Evolutionary conservation across 2,797 vertebrate species (phyloP).

Genomic region (Austrolebias charrua): DNA sequence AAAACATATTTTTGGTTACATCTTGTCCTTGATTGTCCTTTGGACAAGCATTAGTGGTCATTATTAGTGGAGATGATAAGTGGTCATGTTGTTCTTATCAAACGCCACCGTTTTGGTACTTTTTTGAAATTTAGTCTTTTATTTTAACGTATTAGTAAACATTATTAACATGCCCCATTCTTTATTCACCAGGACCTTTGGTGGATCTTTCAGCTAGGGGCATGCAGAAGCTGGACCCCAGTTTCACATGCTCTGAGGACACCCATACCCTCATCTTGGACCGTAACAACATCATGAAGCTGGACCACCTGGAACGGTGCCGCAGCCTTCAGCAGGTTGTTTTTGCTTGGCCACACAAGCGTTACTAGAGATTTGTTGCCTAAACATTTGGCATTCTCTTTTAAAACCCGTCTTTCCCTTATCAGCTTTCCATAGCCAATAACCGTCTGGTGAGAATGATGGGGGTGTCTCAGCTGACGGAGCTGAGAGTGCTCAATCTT

Average conservation of each 20-base stretch:
- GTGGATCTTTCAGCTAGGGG: conserved; percentile 87
- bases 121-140: background rate
- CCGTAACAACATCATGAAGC: conserved; percentile 95
- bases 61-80: too few species aligned
- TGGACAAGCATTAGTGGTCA: background rate
- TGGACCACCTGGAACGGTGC: conserved; percentile 92
- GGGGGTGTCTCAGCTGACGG: conserved; percentile 88
- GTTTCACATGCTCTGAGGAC: conserved; percentile 82
- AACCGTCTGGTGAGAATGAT: conserved; percentile 97
- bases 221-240: conserved; percentile 86
- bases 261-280: conserved; percentile 92
- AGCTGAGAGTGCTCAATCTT: conserved; percentile 89
- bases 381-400: background rate
- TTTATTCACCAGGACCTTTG: conserved; percentile 68
- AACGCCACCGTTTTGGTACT: too few species aligned
- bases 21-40: background rate
- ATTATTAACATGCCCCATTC: too few species aligned
- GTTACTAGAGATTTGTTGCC: background rate
- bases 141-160: background rate
- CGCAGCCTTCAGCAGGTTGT: conserved; percentile 86
- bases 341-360: background rate
- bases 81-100: too few species aligned
- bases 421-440: conserved; percentile 91
- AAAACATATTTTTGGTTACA: background rate
- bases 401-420: conserved; percentile 1